A percentile compares a stretch with the other conserved stretches of the same genome.
Conservation (phyloP, 2,888 invertebrate genomes). For the Phyllotreta cruciferae region DNA sequence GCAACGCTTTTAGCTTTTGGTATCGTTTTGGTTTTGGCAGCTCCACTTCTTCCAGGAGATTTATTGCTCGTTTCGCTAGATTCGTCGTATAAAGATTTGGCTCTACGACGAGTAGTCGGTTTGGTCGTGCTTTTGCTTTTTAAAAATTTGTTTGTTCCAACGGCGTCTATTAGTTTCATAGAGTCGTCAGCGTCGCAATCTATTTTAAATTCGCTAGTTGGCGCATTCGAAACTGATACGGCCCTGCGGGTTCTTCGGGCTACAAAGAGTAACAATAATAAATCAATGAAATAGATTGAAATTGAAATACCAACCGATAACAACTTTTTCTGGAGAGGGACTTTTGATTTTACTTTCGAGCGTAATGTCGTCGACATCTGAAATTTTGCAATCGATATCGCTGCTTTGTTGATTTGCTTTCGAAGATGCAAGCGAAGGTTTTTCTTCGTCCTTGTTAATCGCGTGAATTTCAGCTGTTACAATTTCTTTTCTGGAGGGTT, state of each 20-base stretch:
- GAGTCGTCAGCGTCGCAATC: constrained; percentile 22
- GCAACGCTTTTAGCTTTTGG: constrained; percentile 33
- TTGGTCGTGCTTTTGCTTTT: too few species aligned
- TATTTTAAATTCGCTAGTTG: constrained; percentile 15
- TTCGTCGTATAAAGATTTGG: constrained; percentile 14
- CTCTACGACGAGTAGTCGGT: too few species aligned
- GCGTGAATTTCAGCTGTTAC: constrained; percentile 33
- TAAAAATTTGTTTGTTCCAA: not conserved
- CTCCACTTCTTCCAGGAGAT: constrained; percentile 32
- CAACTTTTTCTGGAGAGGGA: not conserved
- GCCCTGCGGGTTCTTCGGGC: constrained; percentile 16
- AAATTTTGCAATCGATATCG: too few species aligned
- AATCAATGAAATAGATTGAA: not conserved
- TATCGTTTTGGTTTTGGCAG: constrained; percentile 9
- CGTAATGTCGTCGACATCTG: too few species aligned
- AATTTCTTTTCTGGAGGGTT: constrained; percentile 28
- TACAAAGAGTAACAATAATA: constrained; percentile 4
- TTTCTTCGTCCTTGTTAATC: not conserved
- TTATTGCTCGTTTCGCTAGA: constrained; percentile 12
- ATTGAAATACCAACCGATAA: constrained; percentile 4
- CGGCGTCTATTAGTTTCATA: constrained; percentile 23
- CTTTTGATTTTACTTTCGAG: not conserved
- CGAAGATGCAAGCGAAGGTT: not conserved
- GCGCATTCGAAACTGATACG: constrained; percentile 5
- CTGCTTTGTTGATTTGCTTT: constrained; percentile 20